Percentiles rank a stretch among this genome's conserved stretches.
These are phyloP conservation scores for Gymnocheta viridis DNA, from an alignment of 2,888 invertebrate genomes.

Conservation along the genomic window DNA sequence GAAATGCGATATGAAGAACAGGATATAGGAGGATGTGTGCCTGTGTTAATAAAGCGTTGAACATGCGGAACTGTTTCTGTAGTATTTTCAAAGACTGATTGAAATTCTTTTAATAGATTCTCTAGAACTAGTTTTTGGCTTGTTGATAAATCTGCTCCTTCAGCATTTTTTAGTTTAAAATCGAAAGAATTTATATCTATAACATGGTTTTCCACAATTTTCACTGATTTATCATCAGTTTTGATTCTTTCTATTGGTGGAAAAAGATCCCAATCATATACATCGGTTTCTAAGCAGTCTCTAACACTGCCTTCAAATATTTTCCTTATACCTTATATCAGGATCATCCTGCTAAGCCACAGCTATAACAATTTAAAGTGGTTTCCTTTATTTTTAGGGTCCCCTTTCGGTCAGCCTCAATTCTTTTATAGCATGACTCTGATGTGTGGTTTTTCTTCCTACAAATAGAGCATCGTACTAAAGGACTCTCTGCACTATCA, in stretches of 20 bases:
- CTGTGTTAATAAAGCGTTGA: conserved; percentile 43
- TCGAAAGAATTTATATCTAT: conserved; percentile 27
- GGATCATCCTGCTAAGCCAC: too few species aligned
- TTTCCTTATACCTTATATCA: background rate
- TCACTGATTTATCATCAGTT: background rate
- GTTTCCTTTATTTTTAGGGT: too few species aligned
- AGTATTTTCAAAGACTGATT: conserved; percentile 23
- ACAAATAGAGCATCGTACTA: too few species aligned
- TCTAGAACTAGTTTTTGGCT: conserved; percentile 1
- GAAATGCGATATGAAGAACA: conserved; percentile 48
- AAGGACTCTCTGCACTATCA: too few species aligned
- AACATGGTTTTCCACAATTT: background rate
- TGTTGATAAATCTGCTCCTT: conserved; percentile 1
- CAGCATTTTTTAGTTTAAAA: background rate
- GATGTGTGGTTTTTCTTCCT: too few species aligned
- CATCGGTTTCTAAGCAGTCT: background rate
- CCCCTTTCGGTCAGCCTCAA: too few species aligned
- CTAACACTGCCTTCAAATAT: background rate
- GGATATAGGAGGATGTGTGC: conserved; percentile 48
- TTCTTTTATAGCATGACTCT: too few species aligned
- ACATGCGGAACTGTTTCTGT: conserved; percentile 24
- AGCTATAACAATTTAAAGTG: too few species aligned
- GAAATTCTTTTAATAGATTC: background rate
- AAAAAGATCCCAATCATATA: conserved; percentile 28
- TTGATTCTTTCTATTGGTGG: conserved; percentile 29